Base-by-base conservation (phyloP, 2,113 vertebrate genomes). In the Dolichotis patagonum region DNA sequence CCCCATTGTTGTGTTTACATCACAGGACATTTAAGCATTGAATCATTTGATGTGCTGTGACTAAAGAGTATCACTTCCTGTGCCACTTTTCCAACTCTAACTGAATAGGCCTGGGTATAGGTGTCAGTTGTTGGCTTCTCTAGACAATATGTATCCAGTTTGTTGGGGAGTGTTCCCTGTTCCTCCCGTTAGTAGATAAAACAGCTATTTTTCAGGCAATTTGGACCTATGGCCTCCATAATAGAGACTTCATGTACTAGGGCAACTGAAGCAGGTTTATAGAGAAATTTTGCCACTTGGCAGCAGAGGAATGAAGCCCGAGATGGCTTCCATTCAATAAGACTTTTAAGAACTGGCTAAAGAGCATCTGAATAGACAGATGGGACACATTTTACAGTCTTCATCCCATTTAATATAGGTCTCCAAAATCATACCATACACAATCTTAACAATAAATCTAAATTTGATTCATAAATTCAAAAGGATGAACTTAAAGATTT, bases 151-250 rank as follows among this genome's bases (percentile, higher is more conserved):
- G 54, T 60, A 91, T 95, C 82, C 96, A 97, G 91, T 73, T 95
- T 96, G 1, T 80, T 95, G 91, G 77, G 86, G 89, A 97, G 80
- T 95, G 96, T 97, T 85, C 98, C 97, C 80, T 80, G 94, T 95
- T 97, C 94, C 97, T 96, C 98, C 96, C 98, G 94, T 97, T 97
- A 96, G 90, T 97, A 97, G 95, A 98, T 97, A 77, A 98, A 98
- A 97, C 98, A 98, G 98, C 97, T 98, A 97, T 97, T 98, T 97
- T 98, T 98, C 96, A 85, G 65, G 95, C 98, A 96, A 95, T 95
- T 90, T 97, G 96, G 86, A 89, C 92, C 96, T 96, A 19, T 52
- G 63, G 69, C n/a, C 94, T 97, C 91, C 96, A 91, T 97, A 97
- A 95, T 97, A 96, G 97, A 85, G 30, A 90, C 81, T 97, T 86